Base-by-base conservation (phyloP, 23 tunicate species). In the Halocynthia roretzi region DNA sequence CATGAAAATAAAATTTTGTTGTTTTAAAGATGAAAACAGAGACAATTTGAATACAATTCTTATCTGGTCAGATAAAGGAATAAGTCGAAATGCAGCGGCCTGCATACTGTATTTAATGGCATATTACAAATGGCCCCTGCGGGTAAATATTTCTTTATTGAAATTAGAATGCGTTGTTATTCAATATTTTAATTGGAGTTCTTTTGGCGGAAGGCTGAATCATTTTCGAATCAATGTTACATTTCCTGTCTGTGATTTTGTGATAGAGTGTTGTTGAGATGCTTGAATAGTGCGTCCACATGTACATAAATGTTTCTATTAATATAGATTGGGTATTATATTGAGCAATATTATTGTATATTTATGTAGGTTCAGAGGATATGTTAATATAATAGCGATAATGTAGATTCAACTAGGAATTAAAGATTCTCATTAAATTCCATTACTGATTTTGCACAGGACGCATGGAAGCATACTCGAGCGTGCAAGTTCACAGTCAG, bases 1-100 rank as follows among this genome's bases (percentile, higher is more conserved):
- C 44, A 31, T 31, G 44, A 4, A 31, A 31, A 31, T 31, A 31
- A 31, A 17, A 51, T 53, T 51, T 2, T 15, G 10, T 70, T 0
- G 44, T 53, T 12, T 52, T 80, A 8, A 76, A 86, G 91, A 78
- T 72, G 51, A 22, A 7, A 86, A 86, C 80, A 64, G 91, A 12
- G 71, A 74, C 18, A 73, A 80, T 44, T 55, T 80, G 65, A 85
- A 71, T 61, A 81, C 89, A 22, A 85, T 90, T 53, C 76, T 90
- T 9, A 76, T 90, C 7, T 90, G 97, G 97, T 90, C 97, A 8
- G 65, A 70, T 40, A 84, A 85, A 70, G 97, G 97, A 80, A 85
- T 90, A 12, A 90, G 97, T 55, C 71, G 97, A 77, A 90, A 90
- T 77, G 97, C 97, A 10, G 90, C 97, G 44, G 97, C 90, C 0